These are phyloP conservation scores for Chionoecetes opilio DNA, from an alignment of 1,140 invertebrate genomes.

Conservation along the genomic window DNA sequence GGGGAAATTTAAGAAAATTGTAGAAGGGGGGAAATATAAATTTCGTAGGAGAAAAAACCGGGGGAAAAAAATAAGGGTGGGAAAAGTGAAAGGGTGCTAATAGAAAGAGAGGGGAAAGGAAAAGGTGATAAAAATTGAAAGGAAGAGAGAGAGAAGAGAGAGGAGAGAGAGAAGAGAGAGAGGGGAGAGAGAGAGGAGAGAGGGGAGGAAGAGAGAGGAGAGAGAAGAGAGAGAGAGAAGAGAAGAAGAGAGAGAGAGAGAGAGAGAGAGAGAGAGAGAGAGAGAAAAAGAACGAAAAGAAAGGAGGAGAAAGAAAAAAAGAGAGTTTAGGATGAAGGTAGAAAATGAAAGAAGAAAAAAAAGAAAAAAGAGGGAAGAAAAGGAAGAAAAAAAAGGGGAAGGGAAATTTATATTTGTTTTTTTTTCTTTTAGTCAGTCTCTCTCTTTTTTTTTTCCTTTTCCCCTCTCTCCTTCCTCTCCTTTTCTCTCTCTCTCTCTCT, in stretches of 20 bases:
- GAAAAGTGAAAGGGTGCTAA: neutral
- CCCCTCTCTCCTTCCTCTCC: neutral
- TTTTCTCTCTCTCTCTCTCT: neutral
- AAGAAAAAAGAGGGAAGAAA: neutral
- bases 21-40: neutral
- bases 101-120: neutral
- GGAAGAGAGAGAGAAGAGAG: neutral
- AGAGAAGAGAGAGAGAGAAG: slow-evolving; percentile 40
- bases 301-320: neutral
- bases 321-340: neutral
- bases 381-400: neutral
- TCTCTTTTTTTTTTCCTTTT: neutral
- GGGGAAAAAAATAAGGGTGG: neutral
- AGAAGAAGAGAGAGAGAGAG: slow-evolving; percentile 25
- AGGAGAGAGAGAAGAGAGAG: neutral
- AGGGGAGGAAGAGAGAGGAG: neutral
- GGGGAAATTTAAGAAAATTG: neutral
- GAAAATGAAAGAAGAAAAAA: neutral
- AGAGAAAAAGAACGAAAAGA: neutral
- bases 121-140: neutral
- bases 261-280: neutral
- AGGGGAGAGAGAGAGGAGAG: slow-evolving; percentile 34
- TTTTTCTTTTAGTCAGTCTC: neutral
- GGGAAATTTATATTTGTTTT: neutral
- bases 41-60: neutral